Evolutionary conservation across 1,140 invertebrate genomes (phyloP), one percentile per base, ranked within the genome.

Genomic region (Phocides pigmalion): DNA sequence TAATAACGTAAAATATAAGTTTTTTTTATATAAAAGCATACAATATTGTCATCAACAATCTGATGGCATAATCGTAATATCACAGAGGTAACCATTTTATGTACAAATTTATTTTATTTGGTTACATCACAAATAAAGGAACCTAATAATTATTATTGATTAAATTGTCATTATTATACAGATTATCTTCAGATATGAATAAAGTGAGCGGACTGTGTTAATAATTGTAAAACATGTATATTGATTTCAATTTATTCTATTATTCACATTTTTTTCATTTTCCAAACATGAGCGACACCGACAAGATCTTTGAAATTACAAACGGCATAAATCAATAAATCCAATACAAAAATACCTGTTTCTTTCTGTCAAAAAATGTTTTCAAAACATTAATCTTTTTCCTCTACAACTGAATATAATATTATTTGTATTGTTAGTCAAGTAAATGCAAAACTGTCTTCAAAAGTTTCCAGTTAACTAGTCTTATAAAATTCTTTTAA

Each of bases 1-100:
- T 69, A 50, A 70, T 74, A 70, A 72, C 64, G 72, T 64, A 62
- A 63, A 59, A 56, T 56, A 51, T 67, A 69, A 66, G 50, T 66
- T 62, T 74, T 53, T 50, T 49, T 41, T 66, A 50, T 67, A 64
- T 66, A 70, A 50, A 64, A 63, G n/a, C 56, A 47, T 64, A 39
- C 53, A 69, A 53, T 66, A 73, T 76, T 73, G 63, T 76, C 68
- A 68, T 62, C 54, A 56, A 68, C 20, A 44, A 64, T 47, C 70
- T 63, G 46, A 67, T 67, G 62, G 63, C 39, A 44, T 72, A 62
- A 17, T n/a, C 41, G 70, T 76, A 76, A 75, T 84, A 84, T 84
- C 80, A 84, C 82, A 84, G 74, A 61, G 59, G 74, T 70, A 81
- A 71, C 70, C 62, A 69, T 62, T 42, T 39, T 64, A 64, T 62